These are phyloP conservation scores for Autographa gamma DNA, from an alignment of 2,888 invertebrate species.

Conservation along the genomic window DNA sequence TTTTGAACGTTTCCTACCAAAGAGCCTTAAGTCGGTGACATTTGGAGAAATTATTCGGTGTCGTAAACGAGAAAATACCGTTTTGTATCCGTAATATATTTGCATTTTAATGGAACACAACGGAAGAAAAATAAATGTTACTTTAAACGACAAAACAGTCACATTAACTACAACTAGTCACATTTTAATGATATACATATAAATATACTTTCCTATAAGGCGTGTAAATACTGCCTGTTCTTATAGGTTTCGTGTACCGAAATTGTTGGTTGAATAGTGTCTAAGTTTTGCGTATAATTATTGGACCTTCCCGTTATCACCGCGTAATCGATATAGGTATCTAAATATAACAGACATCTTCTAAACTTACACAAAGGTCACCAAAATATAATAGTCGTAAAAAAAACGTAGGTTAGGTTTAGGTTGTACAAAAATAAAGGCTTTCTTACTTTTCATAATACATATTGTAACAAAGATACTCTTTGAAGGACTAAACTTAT, in stretches of 20 bases:
- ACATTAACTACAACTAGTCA: no score
- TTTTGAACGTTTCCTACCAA: neutral
- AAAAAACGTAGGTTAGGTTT: no score
- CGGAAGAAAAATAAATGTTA: neutral
- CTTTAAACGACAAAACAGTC: neutral
- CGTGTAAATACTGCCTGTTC: no score
- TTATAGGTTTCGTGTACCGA: no score
- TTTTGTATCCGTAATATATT: neutral
- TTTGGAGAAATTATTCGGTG: neutral
- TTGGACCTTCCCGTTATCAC: no score
- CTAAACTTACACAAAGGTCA: no score
- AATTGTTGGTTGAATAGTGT: no score
- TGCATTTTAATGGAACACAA: neutral
- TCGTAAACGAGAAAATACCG: neutral
- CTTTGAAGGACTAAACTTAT: slow-evolving; percentile 21
- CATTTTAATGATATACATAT: neutral
- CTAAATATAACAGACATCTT: no score
- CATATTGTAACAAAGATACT: slow-evolving; percentile 17
- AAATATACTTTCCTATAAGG: neutral
- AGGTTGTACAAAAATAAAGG: neutral
- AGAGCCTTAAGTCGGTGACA: neutral
- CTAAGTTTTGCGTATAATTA: no score
- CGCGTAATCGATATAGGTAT: no score
- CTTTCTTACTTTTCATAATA: slow-evolving; percentile 13
- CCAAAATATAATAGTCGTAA: no score